Percentiles rank a stretch among this genome's conserved stretches.
Evolutionary conservation across 2,113 vertebrate species (phyloP).

Genomic region (Axis porcinus): DNA sequence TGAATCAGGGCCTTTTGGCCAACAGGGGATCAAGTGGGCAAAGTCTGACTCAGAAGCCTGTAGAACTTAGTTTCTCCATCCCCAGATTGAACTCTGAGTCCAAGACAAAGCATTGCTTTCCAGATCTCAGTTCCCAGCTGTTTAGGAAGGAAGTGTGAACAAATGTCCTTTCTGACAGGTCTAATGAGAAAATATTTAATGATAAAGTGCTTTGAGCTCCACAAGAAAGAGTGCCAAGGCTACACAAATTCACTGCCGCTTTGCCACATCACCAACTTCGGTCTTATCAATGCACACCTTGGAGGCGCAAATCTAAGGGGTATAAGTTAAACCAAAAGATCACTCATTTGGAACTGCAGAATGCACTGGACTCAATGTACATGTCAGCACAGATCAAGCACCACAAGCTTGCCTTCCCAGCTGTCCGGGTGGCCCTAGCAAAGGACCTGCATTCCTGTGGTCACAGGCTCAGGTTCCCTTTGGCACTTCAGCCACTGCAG

Average conservation of each 20-base stretch:
- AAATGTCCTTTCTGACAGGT: not conserved
- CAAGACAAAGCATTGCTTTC: not conserved
- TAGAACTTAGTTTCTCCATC: not conserved
- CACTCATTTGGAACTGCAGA: not conserved
- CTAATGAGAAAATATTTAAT: not conserved
- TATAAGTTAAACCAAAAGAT: not conserved
- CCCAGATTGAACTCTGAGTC: not conserved
- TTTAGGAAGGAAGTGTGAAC: not conserved
- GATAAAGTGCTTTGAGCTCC: not conserved
- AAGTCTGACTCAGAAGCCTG: not conserved
- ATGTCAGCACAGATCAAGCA: not conserved
- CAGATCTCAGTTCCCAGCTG: not conserved
- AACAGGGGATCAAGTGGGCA: not conserved
- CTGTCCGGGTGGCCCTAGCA: too few relatives aligned
- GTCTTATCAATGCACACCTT: not conserved
- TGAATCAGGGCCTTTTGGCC: not conserved
- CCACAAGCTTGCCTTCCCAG: not conserved
- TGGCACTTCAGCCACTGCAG: fast-evolving
- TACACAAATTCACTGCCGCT: not conserved
- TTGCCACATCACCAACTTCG: not conserved
- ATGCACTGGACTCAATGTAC: not conserved
- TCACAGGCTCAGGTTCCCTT: not conserved
- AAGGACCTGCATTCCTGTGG: not conserved
- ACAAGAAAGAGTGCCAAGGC: not conserved
- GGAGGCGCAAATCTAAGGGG: not conserved